Evolutionary conservation across 2,797 vertebrate genomes (phyloP), one percentile per base, ranked within the genome.

Genomic region (Anguilla marmorata): DNA sequence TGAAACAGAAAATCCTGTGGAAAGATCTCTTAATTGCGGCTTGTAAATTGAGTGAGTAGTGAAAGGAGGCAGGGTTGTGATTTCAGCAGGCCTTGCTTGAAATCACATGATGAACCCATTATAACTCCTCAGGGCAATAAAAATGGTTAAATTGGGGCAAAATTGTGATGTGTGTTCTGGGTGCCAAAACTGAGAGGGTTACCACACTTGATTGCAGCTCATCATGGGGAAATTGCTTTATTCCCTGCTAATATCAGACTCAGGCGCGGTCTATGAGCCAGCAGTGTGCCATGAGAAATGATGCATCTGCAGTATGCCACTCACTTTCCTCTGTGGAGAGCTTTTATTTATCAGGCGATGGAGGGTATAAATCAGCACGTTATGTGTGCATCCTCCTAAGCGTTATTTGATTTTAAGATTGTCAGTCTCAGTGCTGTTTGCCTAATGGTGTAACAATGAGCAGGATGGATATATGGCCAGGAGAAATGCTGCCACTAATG

Each of bases 401-500:
- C 27, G 24, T 48, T 27, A 33, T 50, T 48, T 83, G 80, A 16
- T 85, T 74, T 74, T 37, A 72, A 33, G n/a, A 72, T 84, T 58
- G 63, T 48, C 63, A 41, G 21, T 74, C 52, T 85, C 48, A 88
- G 45, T 11, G 11, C 33, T 45, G 74, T 79, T 41, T 79, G 33
- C 54, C 48, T 84, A 24, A 74, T 74, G 9, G 85, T 37, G 45
- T 37, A 84, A 41, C 30, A 86, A 60, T 76, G 52, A 14, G 30
- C 86, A 50, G 50, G 85, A 86, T 85, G 48, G 37, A 86, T 85
- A 86, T 33, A 45, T 24, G 41, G 86, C 2, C n/a, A n/a, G 54
- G 84, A 85, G 88, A 86, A 85, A 90, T 41, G 89, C 54, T 74
- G 83, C 33, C 87, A 87, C 90, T 90, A 91, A 92, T 91, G 88